A percentile compares a stretch with the other conserved stretches of the same genome.
phyloP scores from a whole-genome alignment of 1,140 invertebrate genomes.

The Tetragonula clypearis region DNA sequence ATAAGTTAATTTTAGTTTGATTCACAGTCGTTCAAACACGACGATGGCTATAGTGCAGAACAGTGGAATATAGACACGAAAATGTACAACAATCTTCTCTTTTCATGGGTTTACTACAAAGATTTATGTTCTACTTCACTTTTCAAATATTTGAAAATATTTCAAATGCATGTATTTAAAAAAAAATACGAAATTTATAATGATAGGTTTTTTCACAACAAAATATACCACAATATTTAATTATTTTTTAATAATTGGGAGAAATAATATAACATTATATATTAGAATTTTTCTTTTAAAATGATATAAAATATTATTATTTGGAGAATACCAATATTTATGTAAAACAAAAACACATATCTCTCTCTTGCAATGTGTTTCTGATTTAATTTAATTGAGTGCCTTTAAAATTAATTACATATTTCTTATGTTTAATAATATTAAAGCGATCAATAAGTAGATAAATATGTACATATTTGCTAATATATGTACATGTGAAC shows the following conservation, averaged over 20 bases:
- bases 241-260: not conserved
- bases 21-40: constrained; percentile 68
- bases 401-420: constrained; percentile 13
- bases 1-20: constrained; percentile 67
- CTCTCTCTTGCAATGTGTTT: constrained; percentile 21
- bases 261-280: constrained; percentile 27
- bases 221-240: constrained; percentile 54
- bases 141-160: constrained; percentile 38
- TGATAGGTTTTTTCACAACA: constrained; percentile 28
- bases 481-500: constrained; percentile 26
- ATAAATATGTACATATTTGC: constrained; percentile 49
- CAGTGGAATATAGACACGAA: constrained; percentile 63
- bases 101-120: constrained; percentile 56
- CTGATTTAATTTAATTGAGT: constrained; percentile 41
- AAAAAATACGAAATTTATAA: constrained; percentile 27
- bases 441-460: constrained; percentile 16
- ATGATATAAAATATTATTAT: constrained; percentile 20
- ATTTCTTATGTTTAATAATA: constrained; percentile 22
- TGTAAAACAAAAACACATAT: constrained; percentile 19
- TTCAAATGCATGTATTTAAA: constrained; percentile 41
- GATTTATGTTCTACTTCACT: constrained; percentile 36
- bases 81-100: constrained; percentile 55
- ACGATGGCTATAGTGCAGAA: constrained; percentile 63
- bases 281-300: constrained; percentile 27
- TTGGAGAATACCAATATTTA: constrained; percentile 1